These are phyloP conservation scores for Lepidocolaptes lacrymiger DNA, from an alignment of 2,797 vertebrate genomes.

Conservation along the genomic window DNA sequence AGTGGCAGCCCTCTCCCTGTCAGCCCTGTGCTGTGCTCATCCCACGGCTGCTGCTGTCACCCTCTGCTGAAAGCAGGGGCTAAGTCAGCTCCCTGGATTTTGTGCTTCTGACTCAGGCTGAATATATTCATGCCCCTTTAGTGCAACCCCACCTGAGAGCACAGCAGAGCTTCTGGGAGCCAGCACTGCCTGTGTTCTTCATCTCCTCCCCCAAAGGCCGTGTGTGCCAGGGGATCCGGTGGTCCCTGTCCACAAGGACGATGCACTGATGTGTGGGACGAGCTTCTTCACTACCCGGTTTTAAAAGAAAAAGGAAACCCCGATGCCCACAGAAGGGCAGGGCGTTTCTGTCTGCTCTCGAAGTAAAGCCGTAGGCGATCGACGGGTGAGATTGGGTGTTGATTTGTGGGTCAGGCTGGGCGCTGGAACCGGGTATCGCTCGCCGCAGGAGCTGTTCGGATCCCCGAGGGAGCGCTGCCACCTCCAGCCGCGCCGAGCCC, in stretches of 20 bases:
- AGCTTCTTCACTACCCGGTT: neutral
- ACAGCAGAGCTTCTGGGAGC: neutral
- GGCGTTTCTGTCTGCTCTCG: neutral
- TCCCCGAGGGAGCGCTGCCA: neutral
- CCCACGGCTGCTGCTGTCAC: neutral
- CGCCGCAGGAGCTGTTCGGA: neutral
- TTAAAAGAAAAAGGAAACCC: neutral
- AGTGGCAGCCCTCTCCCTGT: fast-evolving
- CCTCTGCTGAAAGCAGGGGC: neutral
- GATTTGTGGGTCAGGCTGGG: neutral
- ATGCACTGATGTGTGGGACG: neutral
- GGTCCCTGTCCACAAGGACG: neutral
- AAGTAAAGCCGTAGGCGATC: neutral
- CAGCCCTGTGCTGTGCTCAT: fast-evolving
- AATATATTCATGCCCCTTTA: neutral
- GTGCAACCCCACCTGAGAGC: neutral
- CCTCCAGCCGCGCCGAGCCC: neutral
- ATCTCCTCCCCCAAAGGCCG: neutral
- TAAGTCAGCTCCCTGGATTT: neutral
- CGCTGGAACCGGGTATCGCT: fast-evolving
- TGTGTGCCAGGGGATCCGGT: neutral
- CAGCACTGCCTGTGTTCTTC: neutral
- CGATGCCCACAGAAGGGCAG: neutral
- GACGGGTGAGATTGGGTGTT: neutral
- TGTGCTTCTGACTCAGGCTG: neutral